phyloP scores from a whole-genome alignment of 2,888 invertebrate species.

The Drosophila austrosaltans region DNA sequence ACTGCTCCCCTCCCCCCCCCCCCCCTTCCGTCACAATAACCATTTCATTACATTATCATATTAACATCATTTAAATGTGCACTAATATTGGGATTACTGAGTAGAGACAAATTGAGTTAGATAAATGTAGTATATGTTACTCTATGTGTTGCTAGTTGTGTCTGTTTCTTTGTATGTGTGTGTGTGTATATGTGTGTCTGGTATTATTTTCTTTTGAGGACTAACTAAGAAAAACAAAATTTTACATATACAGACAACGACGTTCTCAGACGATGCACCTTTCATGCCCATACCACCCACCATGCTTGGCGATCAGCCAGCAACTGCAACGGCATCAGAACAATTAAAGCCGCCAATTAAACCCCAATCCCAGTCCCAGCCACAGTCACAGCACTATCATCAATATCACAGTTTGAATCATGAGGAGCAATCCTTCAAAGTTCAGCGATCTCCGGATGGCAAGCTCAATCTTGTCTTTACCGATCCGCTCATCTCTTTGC shows the following conservation, averaged over 20 bases:
- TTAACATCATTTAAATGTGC: not conserved
- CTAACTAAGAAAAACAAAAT: conserved; percentile 53
- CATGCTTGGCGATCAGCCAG: conserved; percentile 53
- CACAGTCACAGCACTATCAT: conserved; percentile 57
- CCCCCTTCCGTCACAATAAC: not conserved
- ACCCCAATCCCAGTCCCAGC: conserved; percentile 15
- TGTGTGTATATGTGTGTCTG: conserved; percentile 32
- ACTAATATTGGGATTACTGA: not conserved
- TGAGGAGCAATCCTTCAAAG: conserved; percentile 79
- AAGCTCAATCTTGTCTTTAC: conserved; percentile 82
- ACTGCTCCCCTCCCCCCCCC: conserved; percentile 1
- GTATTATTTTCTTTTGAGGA: conserved; percentile 43
- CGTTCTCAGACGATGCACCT: conserved; percentile 57
- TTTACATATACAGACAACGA: conserved; percentile 67
- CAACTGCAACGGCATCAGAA: conserved; percentile 25
- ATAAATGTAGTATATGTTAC: too few relatives aligned
- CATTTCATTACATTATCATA: conserved; percentile 15
- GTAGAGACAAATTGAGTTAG: not conserved
- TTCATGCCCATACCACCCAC: conserved; percentile 63
- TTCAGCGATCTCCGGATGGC: conserved; percentile 81
- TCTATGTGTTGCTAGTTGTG: conserved; percentile 7
- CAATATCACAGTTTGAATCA: conserved; percentile 69
- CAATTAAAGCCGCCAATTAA: conserved; percentile 4
- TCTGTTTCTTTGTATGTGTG: conserved; percentile 40
- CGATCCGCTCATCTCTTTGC: conserved; percentile 77